phyloP scores from a whole-genome alignment of 2,888 invertebrate species.

The Smittia sp. region DNA sequence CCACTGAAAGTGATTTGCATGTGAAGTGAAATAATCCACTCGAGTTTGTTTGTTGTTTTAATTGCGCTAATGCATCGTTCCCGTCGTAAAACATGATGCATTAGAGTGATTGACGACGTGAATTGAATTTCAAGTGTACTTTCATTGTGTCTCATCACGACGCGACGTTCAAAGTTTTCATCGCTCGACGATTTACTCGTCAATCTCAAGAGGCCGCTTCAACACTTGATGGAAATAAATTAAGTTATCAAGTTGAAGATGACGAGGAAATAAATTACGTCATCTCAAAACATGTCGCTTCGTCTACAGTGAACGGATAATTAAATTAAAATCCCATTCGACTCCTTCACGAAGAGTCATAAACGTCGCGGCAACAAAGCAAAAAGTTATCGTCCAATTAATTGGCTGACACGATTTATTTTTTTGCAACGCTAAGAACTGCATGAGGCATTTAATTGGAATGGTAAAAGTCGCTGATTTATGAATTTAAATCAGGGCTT shows the following conservation, averaged over 20 bases:
- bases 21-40: not conserved
- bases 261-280: too few species aligned
- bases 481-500: too few species aligned
- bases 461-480: too few species aligned
- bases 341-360: too few species aligned
- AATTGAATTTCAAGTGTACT: slow-evolving; percentile 19
- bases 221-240: not conserved
- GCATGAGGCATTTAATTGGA: too few species aligned
- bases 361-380: too few species aligned
- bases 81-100: slow-evolving; percentile 1
- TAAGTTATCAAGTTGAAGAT: not conserved
- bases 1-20: slow-evolving; percentile 1
- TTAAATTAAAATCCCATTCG: too few species aligned
- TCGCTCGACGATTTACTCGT: not conserved
- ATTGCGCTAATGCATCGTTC: not conserved
- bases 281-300: too few species aligned
- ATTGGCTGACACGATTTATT: too few species aligned
- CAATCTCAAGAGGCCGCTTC: not conserved
- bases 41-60: not conserved
- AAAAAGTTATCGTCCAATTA: too few species aligned
- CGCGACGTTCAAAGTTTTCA: not conserved
- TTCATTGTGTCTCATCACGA: slow-evolving; percentile 9
- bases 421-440: too few species aligned
- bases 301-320: too few species aligned
- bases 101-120: slow-evolving; percentile 37